Conservation (phyloP, 2,797 vertebrate species). For the Cynopterus sphinx region DNA sequence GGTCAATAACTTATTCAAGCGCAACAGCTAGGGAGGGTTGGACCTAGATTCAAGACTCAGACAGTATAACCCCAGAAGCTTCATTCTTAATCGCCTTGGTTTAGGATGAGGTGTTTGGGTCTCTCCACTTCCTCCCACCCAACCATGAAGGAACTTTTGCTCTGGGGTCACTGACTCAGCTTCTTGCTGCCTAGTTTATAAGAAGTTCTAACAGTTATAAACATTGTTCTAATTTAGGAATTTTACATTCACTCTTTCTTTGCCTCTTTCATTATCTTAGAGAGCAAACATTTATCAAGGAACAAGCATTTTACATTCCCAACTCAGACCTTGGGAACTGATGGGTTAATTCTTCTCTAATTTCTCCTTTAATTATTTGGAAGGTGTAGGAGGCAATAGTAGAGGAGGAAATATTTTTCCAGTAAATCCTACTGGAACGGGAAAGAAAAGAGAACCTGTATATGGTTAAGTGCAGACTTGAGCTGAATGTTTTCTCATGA, state of each 20-base stretch:
- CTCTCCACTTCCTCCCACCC: background rate
- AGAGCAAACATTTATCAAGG: background rate
- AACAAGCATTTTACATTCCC: background rate
- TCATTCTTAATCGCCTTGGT: background rate
- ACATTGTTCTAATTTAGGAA: slow-evolving; percentile 40
- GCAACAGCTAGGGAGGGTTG: background rate
- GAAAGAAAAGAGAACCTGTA: background rate
- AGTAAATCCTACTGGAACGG: background rate
- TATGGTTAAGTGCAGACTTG: background rate
- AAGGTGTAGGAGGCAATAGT: background rate
- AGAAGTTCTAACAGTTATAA: slow-evolving; percentile 38
- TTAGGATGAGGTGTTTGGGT: background rate
- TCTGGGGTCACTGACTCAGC: slow-evolving; percentile 6
- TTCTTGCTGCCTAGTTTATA: slow-evolving; percentile 50
- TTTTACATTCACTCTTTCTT: slow-evolving; percentile 42
- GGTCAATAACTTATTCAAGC: background rate
- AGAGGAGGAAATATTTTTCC: background rate
- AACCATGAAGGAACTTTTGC: background rate
- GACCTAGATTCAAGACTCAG: background rate
- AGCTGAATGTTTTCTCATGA: background rate
- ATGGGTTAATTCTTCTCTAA: slow-evolving; percentile 1
- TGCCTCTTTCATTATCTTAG: background rate
- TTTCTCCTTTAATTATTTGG: background rate
- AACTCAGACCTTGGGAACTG: background rate
- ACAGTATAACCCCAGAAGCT: background rate